Percentiles rank a stretch among this genome's conserved stretches.
Evolutionary conservation across 92 coral and sea anemone genomes (phyloP).

Genomic region (Siderastrea siderea): DNA sequence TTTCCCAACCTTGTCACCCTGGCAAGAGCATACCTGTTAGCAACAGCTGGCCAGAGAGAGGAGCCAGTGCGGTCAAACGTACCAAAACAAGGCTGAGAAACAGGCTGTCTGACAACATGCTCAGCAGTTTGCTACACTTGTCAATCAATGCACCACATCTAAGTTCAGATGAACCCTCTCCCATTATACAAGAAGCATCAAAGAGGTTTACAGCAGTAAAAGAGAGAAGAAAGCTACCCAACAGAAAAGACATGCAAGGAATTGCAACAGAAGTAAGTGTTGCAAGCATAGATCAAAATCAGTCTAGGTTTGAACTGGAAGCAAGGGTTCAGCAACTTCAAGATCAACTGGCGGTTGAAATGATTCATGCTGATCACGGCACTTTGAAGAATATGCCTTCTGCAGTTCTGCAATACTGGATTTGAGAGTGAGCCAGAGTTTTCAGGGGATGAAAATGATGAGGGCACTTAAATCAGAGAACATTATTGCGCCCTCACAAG

Average conservation of each 20-base stretch:
- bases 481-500: neutral
- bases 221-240: conserved; percentile 45
- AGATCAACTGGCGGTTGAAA: conserved; percentile 50
- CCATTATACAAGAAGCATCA: conserved; percentile 46
- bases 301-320: conserved; percentile 47
- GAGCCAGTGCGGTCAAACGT: conserved; percentile 35
- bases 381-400: conserved; percentile 47
- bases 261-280: conserved; percentile 38
- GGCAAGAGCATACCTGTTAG: conserved; percentile 39
- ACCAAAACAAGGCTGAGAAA: conserved; percentile 47
- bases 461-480: conserved; percentile 21
- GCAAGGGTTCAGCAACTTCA: conserved; percentile 43
- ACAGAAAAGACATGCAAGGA: conserved; percentile 26
- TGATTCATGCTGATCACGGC: conserved; percentile 35
- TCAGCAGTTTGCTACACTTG: conserved; percentile 18
- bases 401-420: conserved; percentile 52
- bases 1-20: conserved; percentile 28
- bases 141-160: conserved; percentile 42
- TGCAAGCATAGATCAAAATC: conserved; percentile 44
- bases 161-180: conserved; percentile 24
- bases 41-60: conserved; percentile 57
- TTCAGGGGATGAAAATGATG: conserved; percentile 33
- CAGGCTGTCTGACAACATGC: conserved; percentile 54
- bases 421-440: conserved; percentile 27
- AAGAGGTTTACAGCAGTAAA: conserved; percentile 47